Evolutionary conservation across 2,113 vertebrate genomes (phyloP).

Genomic region (Osmerus eperlanus): DNA sequence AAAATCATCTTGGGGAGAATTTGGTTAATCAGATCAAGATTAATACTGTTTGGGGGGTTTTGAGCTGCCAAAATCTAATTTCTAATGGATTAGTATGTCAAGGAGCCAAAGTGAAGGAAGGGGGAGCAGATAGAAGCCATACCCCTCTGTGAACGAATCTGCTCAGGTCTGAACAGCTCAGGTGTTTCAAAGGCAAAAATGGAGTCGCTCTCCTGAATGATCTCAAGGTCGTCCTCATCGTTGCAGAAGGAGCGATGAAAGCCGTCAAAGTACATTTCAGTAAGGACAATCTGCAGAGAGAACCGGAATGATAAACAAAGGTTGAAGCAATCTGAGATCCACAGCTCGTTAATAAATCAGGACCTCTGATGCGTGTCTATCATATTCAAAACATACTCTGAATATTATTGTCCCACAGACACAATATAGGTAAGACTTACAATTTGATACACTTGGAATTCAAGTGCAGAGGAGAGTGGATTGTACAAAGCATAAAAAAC

Average conservation of each 20-base stretch:
- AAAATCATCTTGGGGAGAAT: background rate
- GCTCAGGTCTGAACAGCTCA: constrained; percentile 89
- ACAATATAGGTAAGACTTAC: no score
- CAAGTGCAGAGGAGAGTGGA: background rate
- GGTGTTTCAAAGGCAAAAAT: constrained; percentile 98
- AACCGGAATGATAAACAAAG: constrained; percentile 5
- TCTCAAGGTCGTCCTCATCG: constrained; percentile 88
- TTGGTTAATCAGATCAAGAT: background rate
- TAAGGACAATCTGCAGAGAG: constrained; percentile 87
- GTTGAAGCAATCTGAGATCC: no score
- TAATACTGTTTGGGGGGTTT: background rate
- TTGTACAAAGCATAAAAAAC: background rate
- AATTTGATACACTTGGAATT: background rate
- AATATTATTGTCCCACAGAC: no score
- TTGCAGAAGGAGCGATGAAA: constrained; percentile 98
- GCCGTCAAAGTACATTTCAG: constrained; percentile 98
- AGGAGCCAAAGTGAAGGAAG: constrained; percentile 11
- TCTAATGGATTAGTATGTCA: background rate
- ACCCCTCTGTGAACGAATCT: constrained; percentile 92
- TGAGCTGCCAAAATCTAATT: no score
- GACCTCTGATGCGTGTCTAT: no score
- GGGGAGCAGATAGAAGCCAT: background rate
- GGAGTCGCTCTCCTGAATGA: constrained; percentile 95
- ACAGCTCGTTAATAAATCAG: no score
- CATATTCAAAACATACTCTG: no score